Evolutionary conservation across 2,797 vertebrate genomes (phyloP).

Genomic region (Acrocephalus scirpaceus): DNA sequence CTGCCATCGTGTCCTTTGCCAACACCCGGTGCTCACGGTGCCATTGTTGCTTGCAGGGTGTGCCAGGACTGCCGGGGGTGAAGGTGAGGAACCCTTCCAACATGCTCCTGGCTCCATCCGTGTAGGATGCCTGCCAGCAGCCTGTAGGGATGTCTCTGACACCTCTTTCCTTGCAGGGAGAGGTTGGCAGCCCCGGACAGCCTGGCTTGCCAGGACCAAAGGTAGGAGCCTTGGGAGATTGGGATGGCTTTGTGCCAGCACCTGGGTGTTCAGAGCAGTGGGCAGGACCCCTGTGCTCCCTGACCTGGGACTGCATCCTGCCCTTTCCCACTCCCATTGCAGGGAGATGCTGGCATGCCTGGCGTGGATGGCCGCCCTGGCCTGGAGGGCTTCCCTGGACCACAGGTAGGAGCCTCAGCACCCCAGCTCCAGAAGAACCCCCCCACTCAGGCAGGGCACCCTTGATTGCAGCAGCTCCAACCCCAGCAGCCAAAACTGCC

Average conservation of each 20-base stretch:
- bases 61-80: conserved; percentile 81
- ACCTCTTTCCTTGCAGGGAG: conserved; percentile 62
- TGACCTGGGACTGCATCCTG: not conserved
- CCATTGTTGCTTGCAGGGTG: conserved; percentile 77
- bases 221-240: conserved; percentile 4
- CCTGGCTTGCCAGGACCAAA: conserved; percentile 81
- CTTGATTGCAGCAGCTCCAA: not conserved
- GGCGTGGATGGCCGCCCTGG: conserved; percentile 86
- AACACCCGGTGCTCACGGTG: not conserved
- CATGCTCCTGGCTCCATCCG: not conserved
- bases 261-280: not conserved
- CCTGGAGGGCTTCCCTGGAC: conserved; percentile 86
- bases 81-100: conserved; percentile 69
- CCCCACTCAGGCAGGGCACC: not conserved
- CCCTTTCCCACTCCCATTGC: not conserved
- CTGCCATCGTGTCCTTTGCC: fast-evolving
- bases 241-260: not conserved
- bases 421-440: not conserved
- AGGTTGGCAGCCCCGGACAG: conserved; percentile 79
- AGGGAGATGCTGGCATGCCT: conserved; percentile 77
- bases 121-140: not conserved
- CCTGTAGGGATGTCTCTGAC: not conserved
- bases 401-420: conserved; percentile 77
- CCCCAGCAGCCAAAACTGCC: not conserved
- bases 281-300: not conserved